Evolutionary conservation across 2,113 vertebrate species (phyloP).

Genomic region (Egretta garzetta): DNA sequence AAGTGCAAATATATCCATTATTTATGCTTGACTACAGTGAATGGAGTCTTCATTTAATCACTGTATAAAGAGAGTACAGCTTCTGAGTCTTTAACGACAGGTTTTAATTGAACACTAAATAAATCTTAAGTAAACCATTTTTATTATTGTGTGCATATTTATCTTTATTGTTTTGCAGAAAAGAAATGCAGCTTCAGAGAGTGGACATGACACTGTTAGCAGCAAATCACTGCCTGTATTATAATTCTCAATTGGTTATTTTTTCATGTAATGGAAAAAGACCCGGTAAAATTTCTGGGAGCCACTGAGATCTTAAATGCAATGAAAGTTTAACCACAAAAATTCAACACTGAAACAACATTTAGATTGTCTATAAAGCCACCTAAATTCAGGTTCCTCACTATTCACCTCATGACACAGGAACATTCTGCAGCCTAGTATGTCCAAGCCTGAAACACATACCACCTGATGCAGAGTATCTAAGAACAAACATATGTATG

Average conservation of each 20-base stretch:
- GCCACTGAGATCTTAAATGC: not conserved
- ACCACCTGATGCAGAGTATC: not conserved
- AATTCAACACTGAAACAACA: not conserved
- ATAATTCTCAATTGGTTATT: not conserved
- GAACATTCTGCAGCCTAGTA: not conserved
- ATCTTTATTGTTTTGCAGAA: not conserved
- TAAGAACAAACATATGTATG: not conserved
- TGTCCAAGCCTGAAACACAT: accelerated
- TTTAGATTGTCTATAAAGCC: not conserved
- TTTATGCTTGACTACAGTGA: not conserved
- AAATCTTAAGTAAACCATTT: not conserved
- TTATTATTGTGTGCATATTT: not conserved
- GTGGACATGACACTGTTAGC: not conserved
- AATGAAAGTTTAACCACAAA: not conserved
- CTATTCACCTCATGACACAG: not conserved
- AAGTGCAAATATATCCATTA: not conserved
- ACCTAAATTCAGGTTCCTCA: not conserved
- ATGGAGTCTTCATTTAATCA: not conserved
- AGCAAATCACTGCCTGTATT: not conserved
- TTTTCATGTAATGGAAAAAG: not conserved
- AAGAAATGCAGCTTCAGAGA: not conserved
- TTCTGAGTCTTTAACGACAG: not conserved
- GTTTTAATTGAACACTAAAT: not conserved
- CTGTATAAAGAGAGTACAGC: not conserved
- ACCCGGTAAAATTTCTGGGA: not conserved